These are phyloP conservation scores for Tetragonula carbonaria DNA, from an alignment of 2,888 invertebrate species.

Conservation along the genomic window DNA sequence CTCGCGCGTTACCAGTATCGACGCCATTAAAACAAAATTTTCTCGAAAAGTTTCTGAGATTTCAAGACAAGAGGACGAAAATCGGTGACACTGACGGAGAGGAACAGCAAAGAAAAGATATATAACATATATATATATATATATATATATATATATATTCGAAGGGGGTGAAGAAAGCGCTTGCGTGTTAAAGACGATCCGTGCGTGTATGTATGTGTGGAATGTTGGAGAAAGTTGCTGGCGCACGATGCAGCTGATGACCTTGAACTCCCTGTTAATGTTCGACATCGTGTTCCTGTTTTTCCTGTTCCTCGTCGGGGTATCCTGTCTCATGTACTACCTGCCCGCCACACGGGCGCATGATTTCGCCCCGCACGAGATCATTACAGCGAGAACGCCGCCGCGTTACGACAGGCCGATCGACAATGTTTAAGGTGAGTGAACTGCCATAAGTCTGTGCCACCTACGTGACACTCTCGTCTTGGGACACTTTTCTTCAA, in stretches of 20 bases:
- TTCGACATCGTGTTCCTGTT: slow-evolving; percentile 95
- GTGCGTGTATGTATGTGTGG: slow-evolving; percentile 68
- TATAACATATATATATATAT: too few species aligned
- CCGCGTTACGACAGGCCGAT: slow-evolving; percentile 79
- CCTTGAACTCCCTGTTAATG: slow-evolving; percentile 94
- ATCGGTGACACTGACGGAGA: background rate
- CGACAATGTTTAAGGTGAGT: slow-evolving; percentile 83
- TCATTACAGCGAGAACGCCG: slow-evolving; percentile 79
- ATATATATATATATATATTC: too few species aligned
- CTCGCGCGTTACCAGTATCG: too few species aligned
- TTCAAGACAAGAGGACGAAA: background rate
- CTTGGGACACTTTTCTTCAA: too few species aligned
- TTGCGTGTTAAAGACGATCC: slow-evolving; percentile 13
- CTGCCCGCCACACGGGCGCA: slow-evolving; percentile 88
- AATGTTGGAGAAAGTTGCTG: slow-evolving; percentile 78
- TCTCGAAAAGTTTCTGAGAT: background rate
- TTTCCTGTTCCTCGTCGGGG: slow-evolving; percentile 93
- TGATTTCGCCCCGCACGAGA: slow-evolving; percentile 79
- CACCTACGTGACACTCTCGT: too few species aligned
- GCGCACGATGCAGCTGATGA: slow-evolving; percentile 91
- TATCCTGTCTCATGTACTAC: slow-evolving; percentile 93
- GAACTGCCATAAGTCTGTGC: background rate
- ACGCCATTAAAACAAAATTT: too few species aligned
- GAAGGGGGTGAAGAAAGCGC: slow-evolving; percentile 24
- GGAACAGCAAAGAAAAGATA: background rate